Conservation (phyloP, 1,140 invertebrate genomes). For the Yoshiicerus persimilis region DNA sequence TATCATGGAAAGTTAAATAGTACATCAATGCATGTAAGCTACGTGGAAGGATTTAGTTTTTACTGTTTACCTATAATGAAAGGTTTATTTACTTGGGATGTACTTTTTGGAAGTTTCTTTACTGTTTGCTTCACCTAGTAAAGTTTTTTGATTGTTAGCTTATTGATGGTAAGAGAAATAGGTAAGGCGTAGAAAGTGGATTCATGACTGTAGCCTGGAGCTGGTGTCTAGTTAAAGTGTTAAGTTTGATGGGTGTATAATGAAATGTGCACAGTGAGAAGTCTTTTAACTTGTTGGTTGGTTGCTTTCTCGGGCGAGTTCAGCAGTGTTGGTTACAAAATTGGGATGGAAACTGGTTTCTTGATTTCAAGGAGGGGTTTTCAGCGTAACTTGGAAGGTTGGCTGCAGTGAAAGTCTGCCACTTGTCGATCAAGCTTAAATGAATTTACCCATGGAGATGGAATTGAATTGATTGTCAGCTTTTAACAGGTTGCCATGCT, state of each 20-base stretch:
- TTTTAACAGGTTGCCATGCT: not conserved
- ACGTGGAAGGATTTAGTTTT: too few species aligned
- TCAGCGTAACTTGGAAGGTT: not conserved
- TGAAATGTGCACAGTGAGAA: not conserved
- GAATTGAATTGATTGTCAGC: not conserved
- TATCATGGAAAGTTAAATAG: too few species aligned
- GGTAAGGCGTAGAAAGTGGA: not conserved
- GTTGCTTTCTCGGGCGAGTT: not conserved
- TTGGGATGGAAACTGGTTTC: not conserved
- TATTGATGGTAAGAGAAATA: not conserved
- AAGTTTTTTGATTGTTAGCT: not conserved
- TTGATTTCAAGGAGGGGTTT: not conserved
- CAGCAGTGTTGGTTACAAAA: not conserved
- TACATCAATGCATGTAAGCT: too few species aligned
- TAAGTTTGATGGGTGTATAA: not conserved
- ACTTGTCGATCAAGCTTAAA: not conserved
- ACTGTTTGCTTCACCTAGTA: not conserved
- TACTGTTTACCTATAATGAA: too few species aligned
- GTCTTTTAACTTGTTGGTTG: not conserved
- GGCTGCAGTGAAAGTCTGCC: not conserved
- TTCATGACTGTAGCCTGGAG: not conserved
- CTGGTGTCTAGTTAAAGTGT: not conserved
- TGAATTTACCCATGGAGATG: not conserved
- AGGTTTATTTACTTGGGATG: not conserved
- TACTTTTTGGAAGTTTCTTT: not conserved